A percentile compares a stretch with the other conserved stretches of the same genome.
phyloP scores from a whole-genome alignment of 2,888 invertebrate genomes.

The Heteromurus nitidus region DNA sequence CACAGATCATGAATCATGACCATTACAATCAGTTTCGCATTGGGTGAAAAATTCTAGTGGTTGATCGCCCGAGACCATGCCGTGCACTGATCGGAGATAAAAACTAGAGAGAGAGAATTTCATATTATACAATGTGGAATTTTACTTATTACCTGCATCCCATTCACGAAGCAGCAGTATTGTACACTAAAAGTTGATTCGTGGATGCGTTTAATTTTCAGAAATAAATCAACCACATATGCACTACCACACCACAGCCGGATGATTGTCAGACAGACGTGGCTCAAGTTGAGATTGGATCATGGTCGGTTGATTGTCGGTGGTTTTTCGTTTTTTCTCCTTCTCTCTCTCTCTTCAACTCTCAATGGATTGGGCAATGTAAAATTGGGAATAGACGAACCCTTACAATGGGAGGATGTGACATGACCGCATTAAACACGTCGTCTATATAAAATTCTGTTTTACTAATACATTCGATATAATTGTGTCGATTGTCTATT shows the following conservation, averaged over 20 bases:
- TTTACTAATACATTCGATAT: neutral
- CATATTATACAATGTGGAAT: neutral
- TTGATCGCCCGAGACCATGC: neutral
- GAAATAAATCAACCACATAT: slow-evolving; percentile 46
- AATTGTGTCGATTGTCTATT: neutral
- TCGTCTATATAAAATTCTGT: neutral
- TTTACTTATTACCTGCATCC: neutral
- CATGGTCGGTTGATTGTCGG: slow-evolving; percentile 16
- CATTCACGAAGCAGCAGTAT: neutral
- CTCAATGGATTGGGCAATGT: too few species aligned
- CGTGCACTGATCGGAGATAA: neutral
- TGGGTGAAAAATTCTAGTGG: neutral
- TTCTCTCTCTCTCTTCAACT: too few species aligned
- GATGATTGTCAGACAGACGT: slow-evolving; percentile 54
- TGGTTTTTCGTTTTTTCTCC: neutral
- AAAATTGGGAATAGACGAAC: neutral
- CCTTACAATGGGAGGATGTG: neutral
- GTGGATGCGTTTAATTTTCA: slow-evolving; percentile 25
- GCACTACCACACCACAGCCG: slow-evolving; percentile 27
- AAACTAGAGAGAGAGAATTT: neutral
- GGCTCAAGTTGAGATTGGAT: slow-evolving; percentile 44
- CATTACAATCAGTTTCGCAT: slow-evolving; percentile 47
- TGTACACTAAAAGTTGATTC: neutral
- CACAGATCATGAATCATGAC: slow-evolving; percentile 52
- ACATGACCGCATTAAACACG: neutral